Base-by-base conservation (phyloP, 2,888 invertebrate species). In the Cotesia congregata region DNA sequence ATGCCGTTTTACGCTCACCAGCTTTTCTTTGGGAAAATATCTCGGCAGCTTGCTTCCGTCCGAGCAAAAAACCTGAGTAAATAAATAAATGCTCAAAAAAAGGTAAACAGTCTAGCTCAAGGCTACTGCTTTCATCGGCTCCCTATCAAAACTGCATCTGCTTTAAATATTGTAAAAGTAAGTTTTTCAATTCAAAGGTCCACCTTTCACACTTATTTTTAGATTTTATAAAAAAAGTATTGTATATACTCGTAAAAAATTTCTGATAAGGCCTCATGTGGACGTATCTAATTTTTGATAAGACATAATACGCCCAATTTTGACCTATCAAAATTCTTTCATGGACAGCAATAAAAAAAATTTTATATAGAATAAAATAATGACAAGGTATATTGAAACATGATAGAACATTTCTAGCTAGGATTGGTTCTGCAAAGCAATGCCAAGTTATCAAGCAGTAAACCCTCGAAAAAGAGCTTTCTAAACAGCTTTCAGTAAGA, bases 91-190 rank as follows among this genome's bases (percentile, higher is more conserved):
- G 15, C 2, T 20, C 6, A 39, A 4, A 40, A 12, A 20, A 59
- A 59, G 30, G 9, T 61, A 67, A 59, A 67, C 65, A 67, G 30
- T 30, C 30, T 30, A 30, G 65, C 71, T 72, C 40, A 50, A 17
- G 30, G 75, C 71, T 20, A 65, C 71, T 71, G 60, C 67, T 76
- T 67, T 76, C 67, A 72, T 72, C 71, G 72, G 60, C 65, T 69
- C 39, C 72, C 72, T 76, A 76, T 76, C 75, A 72, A 76, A 76
- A 76, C 67, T 76, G 71, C 75, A 76, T 76, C 71, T 61, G 60
- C 5, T 67, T 5, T 65, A 50, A 50, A 50, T 40, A 38, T 20
- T 6, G 41, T 59, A 67, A 75, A 75, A 67, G 30, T 30, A 30
- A 30, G 30, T 30, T 30, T 30, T 30, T 30, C 30, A 30, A 30